Evolutionary conservation across 92 coral and sea anemone species (phyloP).

Genomic region (Montipora capitata): DNA sequence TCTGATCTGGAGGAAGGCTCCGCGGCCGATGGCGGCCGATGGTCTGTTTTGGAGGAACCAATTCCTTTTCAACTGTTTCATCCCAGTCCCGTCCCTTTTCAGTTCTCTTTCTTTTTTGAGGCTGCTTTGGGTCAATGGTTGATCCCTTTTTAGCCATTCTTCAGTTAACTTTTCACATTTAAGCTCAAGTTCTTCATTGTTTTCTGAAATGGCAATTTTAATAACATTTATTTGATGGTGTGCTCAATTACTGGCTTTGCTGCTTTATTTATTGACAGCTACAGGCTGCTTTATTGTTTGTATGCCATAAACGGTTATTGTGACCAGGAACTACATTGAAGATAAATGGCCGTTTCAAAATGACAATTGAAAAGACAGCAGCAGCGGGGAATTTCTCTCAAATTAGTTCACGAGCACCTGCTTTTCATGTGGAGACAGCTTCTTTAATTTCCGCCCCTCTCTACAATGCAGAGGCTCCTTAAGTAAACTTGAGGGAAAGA

Average conservation of each 20-base stretch:
- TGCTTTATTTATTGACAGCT: no score
- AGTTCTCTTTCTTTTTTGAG: conserved; percentile 2
- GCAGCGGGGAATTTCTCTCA: no score
- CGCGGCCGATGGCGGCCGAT: not conserved
- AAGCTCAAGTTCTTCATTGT: not conserved
- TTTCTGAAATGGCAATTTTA: not conserved
- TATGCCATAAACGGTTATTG: no score
- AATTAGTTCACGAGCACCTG: no score
- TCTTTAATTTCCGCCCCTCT: not conserved
- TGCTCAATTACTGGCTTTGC: no score
- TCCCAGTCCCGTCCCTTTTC: conserved; percentile 10
- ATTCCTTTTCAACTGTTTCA: not conserved
- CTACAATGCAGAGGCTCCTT: not conserved
- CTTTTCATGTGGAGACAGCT: no score
- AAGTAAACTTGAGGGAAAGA: not conserved
- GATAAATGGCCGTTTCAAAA: no score
- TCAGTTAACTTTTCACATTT: not conserved
- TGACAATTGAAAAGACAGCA: no score
- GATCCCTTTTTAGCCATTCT: not conserved
- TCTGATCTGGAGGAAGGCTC: not conserved
- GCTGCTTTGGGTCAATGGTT: not conserved
- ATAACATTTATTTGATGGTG: not conserved
- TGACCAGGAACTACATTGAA: no score
- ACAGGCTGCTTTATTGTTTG: no score
- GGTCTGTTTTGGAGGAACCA: not conserved